A percentile compares a stretch with the other conserved stretches of the same genome.
phyloP scores from a whole-genome alignment of 2,113 vertebrate species.

The Tyto alba region DNA sequence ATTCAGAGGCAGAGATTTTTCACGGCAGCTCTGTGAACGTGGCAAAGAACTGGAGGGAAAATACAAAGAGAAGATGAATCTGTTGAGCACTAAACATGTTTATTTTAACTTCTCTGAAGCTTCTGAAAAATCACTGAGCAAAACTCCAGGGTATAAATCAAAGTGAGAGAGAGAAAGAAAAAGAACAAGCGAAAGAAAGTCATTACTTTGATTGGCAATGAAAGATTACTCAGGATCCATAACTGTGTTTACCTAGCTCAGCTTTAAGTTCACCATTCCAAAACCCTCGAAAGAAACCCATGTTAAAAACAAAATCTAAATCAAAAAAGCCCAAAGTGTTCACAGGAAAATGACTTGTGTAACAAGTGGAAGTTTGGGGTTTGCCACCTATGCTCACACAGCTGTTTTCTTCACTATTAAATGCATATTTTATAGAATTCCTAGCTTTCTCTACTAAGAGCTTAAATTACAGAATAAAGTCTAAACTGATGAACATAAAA shows the following conservation, averaged over 20 bases:
- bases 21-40: neutral
- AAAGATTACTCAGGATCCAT: slow-evolving; percentile 25
- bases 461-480: neutral
- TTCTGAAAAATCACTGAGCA: slow-evolving; percentile 48
- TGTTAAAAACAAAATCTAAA: neutral
- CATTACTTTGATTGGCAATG: slow-evolving; percentile 52
- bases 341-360: neutral
- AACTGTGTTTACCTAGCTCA: slow-evolving; percentile 29
- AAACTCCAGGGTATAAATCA: slow-evolving; percentile 60
- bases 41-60: neutral
- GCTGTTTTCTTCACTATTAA: neutral
- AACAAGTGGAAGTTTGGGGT: neutral
- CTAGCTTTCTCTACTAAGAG: neutral
- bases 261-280: neutral
- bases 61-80: slow-evolving; percentile 46
- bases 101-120: slow-evolving; percentile 51
- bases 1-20: neutral
- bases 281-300: neutral
- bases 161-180: slow-evolving; percentile 38
- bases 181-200: slow-evolving; percentile 1
- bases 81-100: slow-evolving; percentile 29
- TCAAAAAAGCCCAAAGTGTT: neutral
- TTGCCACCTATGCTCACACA: neutral
- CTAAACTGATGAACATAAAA: neutral
- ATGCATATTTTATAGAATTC: neutral